Base-by-base conservation (phyloP, 1,140 invertebrate species). In the Parasteatoda tepidariorum region DNA sequence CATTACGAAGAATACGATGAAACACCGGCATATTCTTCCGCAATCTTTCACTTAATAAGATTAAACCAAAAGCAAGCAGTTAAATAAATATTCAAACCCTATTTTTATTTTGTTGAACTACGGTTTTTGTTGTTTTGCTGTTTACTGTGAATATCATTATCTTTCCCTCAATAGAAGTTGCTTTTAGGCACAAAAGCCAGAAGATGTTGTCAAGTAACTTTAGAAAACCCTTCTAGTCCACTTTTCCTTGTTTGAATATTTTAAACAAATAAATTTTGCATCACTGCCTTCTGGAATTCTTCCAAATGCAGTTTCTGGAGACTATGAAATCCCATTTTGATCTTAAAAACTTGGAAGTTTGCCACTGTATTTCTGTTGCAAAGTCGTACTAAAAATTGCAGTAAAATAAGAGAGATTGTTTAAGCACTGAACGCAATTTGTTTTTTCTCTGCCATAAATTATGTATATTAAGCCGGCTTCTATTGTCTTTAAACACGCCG, bases 221-320 rank as follows among this genome's bases (percentile, higher is more conserved):
- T n/a, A n/a, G n/a, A n/a, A n/a, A n/a, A n/a, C n/a, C n/a, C n/a
- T n/a, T n/a, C 18, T 48, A 9, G 38, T 9, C 18, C 38, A 48
- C 38, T 55, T 11, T 2, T 2, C 71, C 57, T n/a, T 61, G 31
- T 75, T 75, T 61, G 31, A 75, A 75, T 61, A 54, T 75, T 75
- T 75, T 75, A 75, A 62, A 75, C 33, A 62, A 75, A 75, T 75
- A 75, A 75, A 41, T 75, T 75, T 62, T 62, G 71, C 71, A 62
- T 75, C 71, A 62, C 55, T 62, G 71, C 57, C 33, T 75, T 24
- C 34, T 75, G 71, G 71, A 75, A 75, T 4, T 24, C 5, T 33
- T 75, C 71, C 71, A 75, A 75, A 59, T 75, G 71, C 38, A 22
- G 24, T 54, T 41, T 54, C 33, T 38, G 34, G 13, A 18, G 30